Conservation (phyloP, 2,888 invertebrate species). For the Pelosia muscerda region DNA sequence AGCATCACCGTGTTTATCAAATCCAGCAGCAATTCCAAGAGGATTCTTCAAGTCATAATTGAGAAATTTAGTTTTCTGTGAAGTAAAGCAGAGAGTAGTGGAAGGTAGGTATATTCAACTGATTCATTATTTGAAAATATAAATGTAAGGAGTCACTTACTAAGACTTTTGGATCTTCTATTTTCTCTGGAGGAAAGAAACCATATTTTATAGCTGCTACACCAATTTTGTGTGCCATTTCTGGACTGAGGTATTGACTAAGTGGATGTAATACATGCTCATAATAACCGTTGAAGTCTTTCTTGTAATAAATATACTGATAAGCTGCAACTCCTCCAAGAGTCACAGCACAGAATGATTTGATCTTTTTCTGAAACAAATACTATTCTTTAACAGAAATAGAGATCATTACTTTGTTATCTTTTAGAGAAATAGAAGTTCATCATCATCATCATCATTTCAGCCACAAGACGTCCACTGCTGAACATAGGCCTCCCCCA, state of each 20-base stretch:
- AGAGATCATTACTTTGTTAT: not conserved
- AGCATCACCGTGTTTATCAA: constrained; percentile 99
- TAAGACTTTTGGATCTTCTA: constrained; percentile 88
- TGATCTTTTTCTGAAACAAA: constrained; percentile 88
- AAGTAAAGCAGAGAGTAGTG: constrained; percentile 8
- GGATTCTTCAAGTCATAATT: constrained; percentile 93
- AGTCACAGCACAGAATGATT: constrained; percentile 89
- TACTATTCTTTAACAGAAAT: not conserved
- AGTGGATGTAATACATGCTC: constrained; percentile 90
- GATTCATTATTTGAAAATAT: not conserved
- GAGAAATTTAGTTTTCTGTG: constrained; percentile 90
- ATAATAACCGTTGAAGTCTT: constrained; percentile 93
- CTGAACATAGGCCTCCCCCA: too few species aligned
- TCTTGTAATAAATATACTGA: constrained; percentile 89
- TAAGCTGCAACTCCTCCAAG: constrained; percentile 89
- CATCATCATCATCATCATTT: too few species aligned
- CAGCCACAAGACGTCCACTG: too few species aligned
- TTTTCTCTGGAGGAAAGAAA: constrained; percentile 88
- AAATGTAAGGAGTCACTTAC: constrained; percentile 74
- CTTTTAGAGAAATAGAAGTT: too few species aligned
- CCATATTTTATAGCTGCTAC: constrained; percentile 92
- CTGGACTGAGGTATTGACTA: constrained; percentile 91
- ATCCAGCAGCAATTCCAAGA: constrained; percentile 99
- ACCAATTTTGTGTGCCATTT: constrained; percentile 93
- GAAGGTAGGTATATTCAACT: too few species aligned